A percentile compares a stretch with the other conserved stretches of the same genome.
These are phyloP conservation scores for Furcula furcula DNA, from an alignment of 2,888 invertebrate species.

Conservation along the genomic window DNA sequence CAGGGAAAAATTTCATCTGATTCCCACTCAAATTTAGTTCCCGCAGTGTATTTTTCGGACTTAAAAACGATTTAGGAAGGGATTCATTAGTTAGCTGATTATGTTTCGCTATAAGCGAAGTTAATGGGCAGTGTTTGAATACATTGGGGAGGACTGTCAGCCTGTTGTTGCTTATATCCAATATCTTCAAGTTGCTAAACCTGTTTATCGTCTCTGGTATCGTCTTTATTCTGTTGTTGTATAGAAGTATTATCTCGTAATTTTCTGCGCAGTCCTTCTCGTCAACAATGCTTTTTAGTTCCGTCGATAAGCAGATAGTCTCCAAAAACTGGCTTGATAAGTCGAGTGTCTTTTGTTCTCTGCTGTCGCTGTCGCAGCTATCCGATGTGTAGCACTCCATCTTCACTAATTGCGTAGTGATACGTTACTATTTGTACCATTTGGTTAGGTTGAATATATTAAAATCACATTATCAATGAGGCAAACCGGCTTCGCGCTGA, in stretches of 20 bases:
- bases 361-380: constrained; percentile 90
- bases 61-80: constrained; percentile 92
- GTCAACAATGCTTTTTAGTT: constrained; percentile 83
- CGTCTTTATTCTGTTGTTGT: constrained; percentile 90
- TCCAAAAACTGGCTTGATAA: constrained; percentile 78
- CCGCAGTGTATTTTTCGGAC: constrained; percentile 83
- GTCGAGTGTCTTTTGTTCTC: constrained; percentile 87
- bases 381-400: constrained; percentile 94
- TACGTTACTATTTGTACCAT: constrained; percentile 25
- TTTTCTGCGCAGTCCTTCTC: constrained; percentile 81
- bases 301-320: constrained; percentile 77
- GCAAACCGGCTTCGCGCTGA: constrained; percentile 18
- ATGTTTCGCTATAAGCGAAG: constrained; percentile 92
- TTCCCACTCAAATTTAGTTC: constrained; percentile 98
- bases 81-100: constrained; percentile 91
- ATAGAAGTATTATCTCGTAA: constrained; percentile 89
- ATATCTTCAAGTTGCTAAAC: constrained; percentile 87
- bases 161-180: constrained; percentile 95
- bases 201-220: constrained; percentile 84
- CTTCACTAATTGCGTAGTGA: constrained; percentile 28
- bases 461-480: constrained; percentile 49
- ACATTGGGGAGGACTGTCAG: constrained; percentile 89
- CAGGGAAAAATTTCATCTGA: constrained; percentile 90
- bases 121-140: constrained; percentile 87
- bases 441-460: constrained; percentile 22